Evolutionary conservation across 2,113 vertebrate genomes (phyloP), one percentile per base, ranked within the genome.

Genomic region (Theristicus caerulescens): DNA sequence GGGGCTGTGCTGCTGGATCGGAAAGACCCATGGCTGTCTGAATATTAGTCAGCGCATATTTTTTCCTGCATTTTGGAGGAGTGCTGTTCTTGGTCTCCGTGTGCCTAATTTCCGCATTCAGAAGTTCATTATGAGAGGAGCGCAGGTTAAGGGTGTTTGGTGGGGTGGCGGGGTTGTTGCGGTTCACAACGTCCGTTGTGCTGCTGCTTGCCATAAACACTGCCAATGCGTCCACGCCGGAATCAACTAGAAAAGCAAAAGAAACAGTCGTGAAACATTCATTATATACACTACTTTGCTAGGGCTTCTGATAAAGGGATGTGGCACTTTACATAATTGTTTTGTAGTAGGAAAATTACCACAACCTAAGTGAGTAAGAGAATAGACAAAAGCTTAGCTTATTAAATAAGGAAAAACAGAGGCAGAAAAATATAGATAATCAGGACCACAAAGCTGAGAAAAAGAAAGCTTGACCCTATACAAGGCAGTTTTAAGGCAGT

Each of bases 81-180:
- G 98, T 99, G 97, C 97, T 98, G 95, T 98, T 98, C 94, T 98
- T 99, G 11, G 96, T 93, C 74, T 99, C 99, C 0, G 98, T 96
- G 96, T 99, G 99, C 77, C 99, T 99, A 17, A 99, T 98, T 29
- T 99, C 99, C 0, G 98, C 98, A 6, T 99, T 99, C 44, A 99
- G 96, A 16, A 99, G 98, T 80, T 99, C 99, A 61, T 99, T 99
- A 95, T 99, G 99, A 2, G 99, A 99, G 20, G 99, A 99, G 54
- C 99, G 99, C 64, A 99, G 99, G 93, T 98, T 99, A 13, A 99
- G 99, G 24, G 98, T 99, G 83, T 98, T 99, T 2, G 99, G 99
- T 0, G 99, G 99, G 10, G 98, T 98, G 92, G 98, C 94, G 0
- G 97, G 88, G 71, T 94, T 96, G 59, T 98, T 98, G 82, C 99